Evolutionary conservation across 2,797 vertebrate species (phyloP).

Genomic region (Syndactyla subalaris): DNA sequence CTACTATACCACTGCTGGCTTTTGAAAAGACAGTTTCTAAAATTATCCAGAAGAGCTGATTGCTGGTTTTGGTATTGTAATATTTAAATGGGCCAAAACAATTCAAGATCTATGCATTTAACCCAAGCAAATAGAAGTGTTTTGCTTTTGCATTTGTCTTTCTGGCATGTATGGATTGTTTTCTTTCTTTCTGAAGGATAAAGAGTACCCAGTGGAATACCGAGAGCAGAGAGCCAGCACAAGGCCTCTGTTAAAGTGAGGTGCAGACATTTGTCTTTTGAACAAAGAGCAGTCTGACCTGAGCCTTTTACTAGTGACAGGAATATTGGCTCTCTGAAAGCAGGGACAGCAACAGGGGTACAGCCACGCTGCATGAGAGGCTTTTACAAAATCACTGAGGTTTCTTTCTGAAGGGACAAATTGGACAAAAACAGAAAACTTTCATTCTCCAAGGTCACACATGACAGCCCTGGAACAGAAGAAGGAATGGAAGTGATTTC

Average conservation of each 20-base stretch:
- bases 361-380: not conserved
- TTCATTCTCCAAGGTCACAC: not conserved
- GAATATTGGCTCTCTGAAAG: not conserved
- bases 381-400: not conserved
- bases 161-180: conserved; percentile 36
- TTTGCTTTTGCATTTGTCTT: conserved; percentile 42
- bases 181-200: conserved; percentile 26
- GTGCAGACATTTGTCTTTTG: not conserved
- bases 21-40: conserved; percentile 67
- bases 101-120: conserved; percentile 30
- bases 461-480: not conserved
- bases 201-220: not conserved
- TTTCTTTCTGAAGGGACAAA: not conserved
- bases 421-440: not conserved
- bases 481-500: not conserved
- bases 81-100: conserved; percentile 53
- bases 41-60: conserved; percentile 65
- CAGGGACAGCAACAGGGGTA: not conserved
- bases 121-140: conserved; percentile 11
- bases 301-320: not conserved
- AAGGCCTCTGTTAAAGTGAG: not conserved
- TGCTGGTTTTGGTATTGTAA: conserved; percentile 28
- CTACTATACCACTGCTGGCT: conserved; percentile 41
- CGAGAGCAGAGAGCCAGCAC: not conserved
- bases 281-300: not conserved